Evolutionary conservation across 2,888 invertebrate genomes (phyloP), one percentile per base, ranked within the genome.

Genomic region (Acrocera orbiculus): DNA sequence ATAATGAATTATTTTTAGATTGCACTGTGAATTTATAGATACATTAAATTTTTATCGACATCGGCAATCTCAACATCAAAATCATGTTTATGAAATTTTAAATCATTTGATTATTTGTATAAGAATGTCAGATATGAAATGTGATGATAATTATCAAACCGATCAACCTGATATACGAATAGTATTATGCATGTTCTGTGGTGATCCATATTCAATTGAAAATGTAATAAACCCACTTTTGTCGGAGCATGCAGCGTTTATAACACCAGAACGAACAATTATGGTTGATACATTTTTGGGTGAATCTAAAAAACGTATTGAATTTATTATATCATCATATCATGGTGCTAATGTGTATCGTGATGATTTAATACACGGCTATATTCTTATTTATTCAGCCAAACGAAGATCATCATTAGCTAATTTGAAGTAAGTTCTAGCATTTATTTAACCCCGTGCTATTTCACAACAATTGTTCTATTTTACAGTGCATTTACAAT

Each of bases 121-220:
- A 19, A 52, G 56, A 35, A 45, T 59, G 27, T 48, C 56, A 30
- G 59, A 60, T 44, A 54, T 56, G 43, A 61, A 61, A 38, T 51
- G 52, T 38, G 52, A 54, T 34, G 58, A 59, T 38, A 48, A 54
- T 39, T 58, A 55, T 51, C 51, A 55, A 36, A 50, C 56, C 27
- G 58, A 53, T 48, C 51, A 62, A 52, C 42, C 61, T 11, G 61
- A 61, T 43, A 41, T 61, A 11, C 77, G 89, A 48, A 83, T 90
- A 58, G 82, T 83, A 56, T 82, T 95, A 70, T 92, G 90, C 59
- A 80, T 92, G 76, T 89, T 92, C 61, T 95, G 95, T 61, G 92
- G 90, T 33, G 93, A 95, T 60, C 85, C 87, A 2, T 92, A 78
- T 54, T 80, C 83, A 0, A 77, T 87, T 27, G 90, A 90, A 56